Evolutionary conservation across 2,888 invertebrate genomes (phyloP).

Genomic region (Acrocyrtus sp.): DNA sequence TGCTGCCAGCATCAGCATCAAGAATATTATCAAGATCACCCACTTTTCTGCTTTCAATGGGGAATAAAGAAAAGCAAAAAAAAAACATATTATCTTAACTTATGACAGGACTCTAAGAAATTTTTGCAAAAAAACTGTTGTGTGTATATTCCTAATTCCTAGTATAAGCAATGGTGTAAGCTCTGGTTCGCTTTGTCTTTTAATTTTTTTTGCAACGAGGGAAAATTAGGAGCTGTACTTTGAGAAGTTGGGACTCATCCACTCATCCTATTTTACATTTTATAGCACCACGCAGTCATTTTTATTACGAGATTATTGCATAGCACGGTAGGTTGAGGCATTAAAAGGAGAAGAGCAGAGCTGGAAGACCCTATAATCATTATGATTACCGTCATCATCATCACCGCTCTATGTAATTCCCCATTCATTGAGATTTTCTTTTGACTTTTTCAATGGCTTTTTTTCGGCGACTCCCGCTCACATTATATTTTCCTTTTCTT

Average conservation of each 20-base stretch:
- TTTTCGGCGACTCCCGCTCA: background rate
- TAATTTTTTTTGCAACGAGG: background rate
- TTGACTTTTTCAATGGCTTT: background rate
- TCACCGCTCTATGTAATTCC: slow-evolving; percentile 10
- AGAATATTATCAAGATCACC: too few relatives aligned
- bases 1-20: too few relatives aligned
- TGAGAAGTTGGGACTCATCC: slow-evolving; percentile 29
- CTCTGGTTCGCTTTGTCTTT: too few relatives aligned
- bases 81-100: too few relatives aligned
- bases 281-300: slow-evolving; percentile 41
- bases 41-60: too few relatives aligned
- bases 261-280: slow-evolving; percentile 31
- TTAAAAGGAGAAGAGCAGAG: background rate
- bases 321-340: slow-evolving; percentile 37
- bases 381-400: slow-evolving; percentile 6
- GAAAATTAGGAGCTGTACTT: slow-evolving; percentile 29
- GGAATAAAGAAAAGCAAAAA: too few relatives aligned
- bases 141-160: too few relatives aligned
- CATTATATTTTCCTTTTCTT: background rate
- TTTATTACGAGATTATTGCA: slow-evolving; percentile 51
- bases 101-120: too few relatives aligned
- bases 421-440: background rate
- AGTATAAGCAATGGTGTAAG: too few relatives aligned
- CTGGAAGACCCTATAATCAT: slow-evolving; percentile 43
- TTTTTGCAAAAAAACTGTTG: too few relatives aligned